A percentile compares a stretch with the other conserved stretches of the same genome.
These are phyloP conservation scores for Orycteropus afer DNA, from an alignment of 2,113 vertebrate genomes.

Conservation along the genomic window DNA sequence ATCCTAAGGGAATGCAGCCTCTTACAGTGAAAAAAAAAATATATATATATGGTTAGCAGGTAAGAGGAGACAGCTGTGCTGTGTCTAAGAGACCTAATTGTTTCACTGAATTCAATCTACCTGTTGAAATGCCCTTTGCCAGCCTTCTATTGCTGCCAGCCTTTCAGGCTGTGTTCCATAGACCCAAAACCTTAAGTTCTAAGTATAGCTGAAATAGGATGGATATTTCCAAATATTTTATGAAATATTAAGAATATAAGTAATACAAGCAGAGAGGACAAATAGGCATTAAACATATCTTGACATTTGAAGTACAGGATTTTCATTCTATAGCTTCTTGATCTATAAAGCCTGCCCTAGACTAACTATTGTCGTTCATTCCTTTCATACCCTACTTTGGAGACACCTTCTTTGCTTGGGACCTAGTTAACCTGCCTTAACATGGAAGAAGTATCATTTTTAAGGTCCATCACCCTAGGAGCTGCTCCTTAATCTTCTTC, in stretches of 20 bases:
- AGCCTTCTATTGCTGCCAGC: neutral
- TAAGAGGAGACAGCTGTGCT: neutral
- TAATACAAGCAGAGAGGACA: neutral
- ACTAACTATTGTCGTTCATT: neutral
- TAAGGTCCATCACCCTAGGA: neutral
- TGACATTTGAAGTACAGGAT: neutral
- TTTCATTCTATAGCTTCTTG: neutral
- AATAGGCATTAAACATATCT: neutral
- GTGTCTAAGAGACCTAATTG: neutral
- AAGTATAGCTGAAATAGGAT: neutral
- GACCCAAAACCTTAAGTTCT: neutral
- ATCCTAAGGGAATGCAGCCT: neutral
- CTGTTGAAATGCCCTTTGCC: neutral
- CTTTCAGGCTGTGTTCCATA: neutral
- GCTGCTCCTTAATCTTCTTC: conserved; percentile 16
- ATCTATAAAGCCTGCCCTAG: neutral
- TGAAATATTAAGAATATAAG: conserved; percentile 37
- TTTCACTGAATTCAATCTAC: neutral
- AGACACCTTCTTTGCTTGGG: neutral
- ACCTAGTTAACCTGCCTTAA: neutral
- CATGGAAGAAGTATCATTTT: neutral
- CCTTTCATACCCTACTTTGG: neutral
- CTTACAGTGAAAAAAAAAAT: no score
- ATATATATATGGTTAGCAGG: neutral
- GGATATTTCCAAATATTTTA: conserved; percentile 42